Conservation (phyloP, 2,888 invertebrate species). For the Perizoma flavofasciatum region DNA sequence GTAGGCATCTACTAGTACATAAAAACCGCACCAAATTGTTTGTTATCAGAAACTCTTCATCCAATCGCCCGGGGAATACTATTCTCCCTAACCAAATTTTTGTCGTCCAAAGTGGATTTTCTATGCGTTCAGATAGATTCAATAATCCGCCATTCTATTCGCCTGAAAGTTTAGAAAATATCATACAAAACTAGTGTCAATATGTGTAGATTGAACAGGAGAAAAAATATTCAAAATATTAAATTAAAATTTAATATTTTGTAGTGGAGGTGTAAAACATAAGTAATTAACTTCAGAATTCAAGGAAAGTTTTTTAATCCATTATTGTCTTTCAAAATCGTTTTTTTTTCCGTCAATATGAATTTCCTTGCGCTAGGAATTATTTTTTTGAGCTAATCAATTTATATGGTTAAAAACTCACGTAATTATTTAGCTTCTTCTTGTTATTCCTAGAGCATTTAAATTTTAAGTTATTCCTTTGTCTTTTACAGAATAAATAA, state of each 20-base stretch:
- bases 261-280: no score
- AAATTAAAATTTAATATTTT: no score
- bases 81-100: constrained; percentile 44
- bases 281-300: no score
- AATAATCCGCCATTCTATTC: constrained; percentile 36
- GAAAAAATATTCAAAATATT: no score
- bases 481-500: constrained; percentile 13
- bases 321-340: no score
- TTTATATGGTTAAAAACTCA: not conserved
- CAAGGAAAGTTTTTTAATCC: no score
- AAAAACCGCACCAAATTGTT: constrained; percentile 26
- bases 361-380: no score
- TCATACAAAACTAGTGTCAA: not conserved
- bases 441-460: constrained; percentile 3
- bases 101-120: constrained; percentile 41
- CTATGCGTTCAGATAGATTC: constrained; percentile 42
- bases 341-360: no score
- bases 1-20: no score
- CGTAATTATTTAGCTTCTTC: not conserved
- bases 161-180: not conserved
- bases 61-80: constrained; percentile 33
- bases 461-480: constrained; percentile 18
- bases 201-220: not conserved
- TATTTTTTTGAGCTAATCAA: no score
- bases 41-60: constrained; percentile 37